Evolutionary conservation across 1,140 invertebrate species (phyloP).

Genomic region (Drosophila grimshawi): DNA sequence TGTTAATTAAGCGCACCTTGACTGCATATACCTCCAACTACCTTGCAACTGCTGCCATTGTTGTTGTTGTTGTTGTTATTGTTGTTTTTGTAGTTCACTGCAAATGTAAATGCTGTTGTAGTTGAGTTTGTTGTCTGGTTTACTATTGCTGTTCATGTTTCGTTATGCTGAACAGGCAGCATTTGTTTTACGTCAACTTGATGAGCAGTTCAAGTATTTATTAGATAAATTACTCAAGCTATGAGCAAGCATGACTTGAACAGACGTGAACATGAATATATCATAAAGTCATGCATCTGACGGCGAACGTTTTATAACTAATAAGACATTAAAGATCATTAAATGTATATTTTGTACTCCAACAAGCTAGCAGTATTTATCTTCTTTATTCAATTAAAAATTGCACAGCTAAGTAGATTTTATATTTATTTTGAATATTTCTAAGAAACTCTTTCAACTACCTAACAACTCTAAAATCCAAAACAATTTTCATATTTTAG

Average conservation of each 20-base stretch:
- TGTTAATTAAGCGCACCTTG: constrained; percentile 80
- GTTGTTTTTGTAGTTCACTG: constrained; percentile 35
- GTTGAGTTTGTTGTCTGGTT: constrained; percentile 21
- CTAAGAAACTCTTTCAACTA: too few relatives aligned
- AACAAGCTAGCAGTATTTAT: too few relatives aligned
- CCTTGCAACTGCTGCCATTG: constrained; percentile 1
- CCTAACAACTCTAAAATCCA: too few relatives aligned
- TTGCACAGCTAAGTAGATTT: too few relatives aligned
- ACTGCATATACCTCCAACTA: constrained; percentile 62
- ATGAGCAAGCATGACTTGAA: constrained; percentile 21
- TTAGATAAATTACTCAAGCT: constrained; percentile 62
- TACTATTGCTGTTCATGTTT: constrained; percentile 35
- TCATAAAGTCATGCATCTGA: constrained; percentile 33
- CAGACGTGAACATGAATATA: constrained; percentile 41
- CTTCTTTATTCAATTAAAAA: too few relatives aligned
- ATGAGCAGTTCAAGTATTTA: constrained; percentile 74
- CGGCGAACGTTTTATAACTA: constrained; percentile 14
- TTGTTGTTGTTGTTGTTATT: constrained; percentile 40
- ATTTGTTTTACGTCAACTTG: constrained; percentile 75
- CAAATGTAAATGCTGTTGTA: constrained; percentile 38
- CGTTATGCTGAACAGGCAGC: constrained; percentile 66
- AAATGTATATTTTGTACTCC: too few relatives aligned
- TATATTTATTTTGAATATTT: too few relatives aligned
- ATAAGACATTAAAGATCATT: not conserved
- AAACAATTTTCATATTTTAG: too few relatives aligned